phyloP scores from a whole-genome alignment of 1,140 invertebrate species.

The Carposina sasakii region DNA sequence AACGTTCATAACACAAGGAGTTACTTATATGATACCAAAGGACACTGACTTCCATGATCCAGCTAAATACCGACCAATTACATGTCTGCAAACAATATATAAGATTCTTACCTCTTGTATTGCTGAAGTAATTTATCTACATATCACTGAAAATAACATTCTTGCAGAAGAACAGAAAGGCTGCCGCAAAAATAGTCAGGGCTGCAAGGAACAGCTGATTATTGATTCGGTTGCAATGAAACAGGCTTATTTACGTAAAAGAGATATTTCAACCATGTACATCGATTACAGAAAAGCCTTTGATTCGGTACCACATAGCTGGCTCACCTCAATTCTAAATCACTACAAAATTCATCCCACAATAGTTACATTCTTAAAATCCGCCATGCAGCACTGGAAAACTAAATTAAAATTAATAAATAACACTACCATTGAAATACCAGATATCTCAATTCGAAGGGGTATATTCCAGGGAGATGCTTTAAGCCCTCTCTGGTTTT shows the following conservation, averaged over 20 bases:
- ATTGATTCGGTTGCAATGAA: neutral
- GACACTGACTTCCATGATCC: slow-evolving; percentile 3
- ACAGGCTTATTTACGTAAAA: neutral
- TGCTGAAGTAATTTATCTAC: neutral
- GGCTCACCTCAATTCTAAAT: neutral
- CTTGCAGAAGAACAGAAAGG: slow-evolving; percentile 12
- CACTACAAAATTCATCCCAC: neutral
- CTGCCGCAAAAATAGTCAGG: slow-evolving; percentile 1
- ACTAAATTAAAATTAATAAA: neutral
- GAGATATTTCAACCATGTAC: neutral
- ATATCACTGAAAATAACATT: neutral
- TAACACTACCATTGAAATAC: neutral
- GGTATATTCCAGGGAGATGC: slow-evolving; percentile 8
- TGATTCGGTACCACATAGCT: neutral
- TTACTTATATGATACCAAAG: slow-evolving; percentile 3
- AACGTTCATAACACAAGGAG: slow-evolving; percentile 4
- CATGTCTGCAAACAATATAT: slow-evolving; percentile 8
- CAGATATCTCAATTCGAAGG: neutral
- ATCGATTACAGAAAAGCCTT: neutral
- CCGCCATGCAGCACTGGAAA: neutral
- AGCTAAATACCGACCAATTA: slow-evolving; percentile 9
- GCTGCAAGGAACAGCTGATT: neutral
- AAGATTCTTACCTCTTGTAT: slow-evolving; percentile 4
- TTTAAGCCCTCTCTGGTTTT: neutral
- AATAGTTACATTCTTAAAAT: neutral